phyloP scores from a whole-genome alignment of 23 tunicate genomes.

The Ciona savignyi region DNA sequence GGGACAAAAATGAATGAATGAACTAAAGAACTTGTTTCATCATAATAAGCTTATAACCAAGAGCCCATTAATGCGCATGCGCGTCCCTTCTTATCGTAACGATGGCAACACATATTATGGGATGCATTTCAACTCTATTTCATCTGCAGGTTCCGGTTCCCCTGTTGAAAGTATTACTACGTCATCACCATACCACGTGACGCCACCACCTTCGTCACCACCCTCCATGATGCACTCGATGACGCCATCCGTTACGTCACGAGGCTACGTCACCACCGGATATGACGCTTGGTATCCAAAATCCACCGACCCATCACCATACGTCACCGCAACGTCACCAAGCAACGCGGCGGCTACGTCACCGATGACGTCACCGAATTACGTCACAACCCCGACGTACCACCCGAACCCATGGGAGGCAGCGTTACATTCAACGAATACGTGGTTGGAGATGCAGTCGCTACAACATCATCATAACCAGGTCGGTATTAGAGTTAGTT shows the following conservation, averaged over 20 bases:
- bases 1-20: too few species aligned
- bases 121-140: too few species aligned
- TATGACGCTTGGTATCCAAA: conserved; percentile 28
- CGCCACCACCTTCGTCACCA: conserved; percentile 59
- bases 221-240: conserved; percentile 59
- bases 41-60: too few species aligned
- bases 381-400: conserved; percentile 16
- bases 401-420: conserved; percentile 80
- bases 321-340: neutral
- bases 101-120: too few species aligned
- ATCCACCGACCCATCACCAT: neutral
- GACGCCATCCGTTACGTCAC: conserved; percentile 6
- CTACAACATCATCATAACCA: conserved; percentile 65
- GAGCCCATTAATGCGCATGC: too few species aligned
- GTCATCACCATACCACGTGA: conserved; percentile 57
- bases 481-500: conserved; percentile 3
- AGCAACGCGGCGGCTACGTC: neutral
- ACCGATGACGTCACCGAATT: neutral
- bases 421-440: conserved; percentile 59
- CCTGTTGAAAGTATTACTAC: conserved; percentile 46
- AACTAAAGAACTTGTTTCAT: too few species aligned
- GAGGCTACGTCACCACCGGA: conserved; percentile 5
- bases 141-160: conserved; percentile 57
- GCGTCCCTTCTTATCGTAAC: too few species aligned
- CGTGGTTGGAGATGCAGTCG: conserved; percentile 81